phyloP scores from a whole-genome alignment of 2,113 vertebrate genomes.

The Pipra filicauda region DNA sequence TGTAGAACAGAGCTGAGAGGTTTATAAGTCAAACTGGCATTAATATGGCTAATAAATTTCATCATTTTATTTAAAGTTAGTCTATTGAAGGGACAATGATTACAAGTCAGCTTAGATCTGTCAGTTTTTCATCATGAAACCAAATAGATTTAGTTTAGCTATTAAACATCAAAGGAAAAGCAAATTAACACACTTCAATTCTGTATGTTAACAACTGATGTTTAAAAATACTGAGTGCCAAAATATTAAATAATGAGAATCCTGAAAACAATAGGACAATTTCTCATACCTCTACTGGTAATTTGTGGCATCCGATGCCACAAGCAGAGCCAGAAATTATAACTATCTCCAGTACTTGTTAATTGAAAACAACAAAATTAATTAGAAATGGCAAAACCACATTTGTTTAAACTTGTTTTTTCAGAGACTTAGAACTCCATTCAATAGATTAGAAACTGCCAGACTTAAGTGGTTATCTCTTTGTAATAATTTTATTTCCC shows the following conservation, averaged over 20 bases:
- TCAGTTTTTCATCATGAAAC: background rate
- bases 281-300: background rate
- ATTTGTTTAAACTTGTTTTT: background rate
- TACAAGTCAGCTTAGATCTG: background rate
- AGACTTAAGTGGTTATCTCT: background rate
- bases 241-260: background rate
- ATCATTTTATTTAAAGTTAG: background rate
- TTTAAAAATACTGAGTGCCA: background rate
- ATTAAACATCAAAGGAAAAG: background rate
- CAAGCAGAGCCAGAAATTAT: background rate
- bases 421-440: background rate
- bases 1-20: background rate
- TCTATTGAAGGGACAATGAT: background rate
- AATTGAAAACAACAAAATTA: background rate
- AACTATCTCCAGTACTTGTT: background rate
- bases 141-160: background rate
- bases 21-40: background rate
- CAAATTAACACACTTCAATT: background rate
- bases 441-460: background rate
- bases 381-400: background rate
- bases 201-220: background rate
- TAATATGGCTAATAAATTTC: background rate
- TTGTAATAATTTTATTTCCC: background rate
- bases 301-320: background rate
- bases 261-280: background rate